These are phyloP conservation scores for Hyperoodon ampullatus DNA, from an alignment of 2,113 vertebrate genomes.

Conservation along the genomic window DNA sequence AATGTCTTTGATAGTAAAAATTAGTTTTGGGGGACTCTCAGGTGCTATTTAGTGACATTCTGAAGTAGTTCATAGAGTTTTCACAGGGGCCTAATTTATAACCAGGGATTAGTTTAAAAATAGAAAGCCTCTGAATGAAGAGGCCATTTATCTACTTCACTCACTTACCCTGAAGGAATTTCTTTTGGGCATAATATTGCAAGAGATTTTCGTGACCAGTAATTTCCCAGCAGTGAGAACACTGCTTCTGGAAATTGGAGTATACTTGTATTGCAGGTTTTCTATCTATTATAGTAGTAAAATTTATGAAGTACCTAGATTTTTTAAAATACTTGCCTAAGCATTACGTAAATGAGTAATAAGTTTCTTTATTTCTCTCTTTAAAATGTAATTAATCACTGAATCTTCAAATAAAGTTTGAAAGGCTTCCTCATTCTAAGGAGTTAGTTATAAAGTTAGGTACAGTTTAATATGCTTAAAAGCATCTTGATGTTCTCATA, in stretches of 20 bases:
- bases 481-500: not conserved
- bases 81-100: not conserved
- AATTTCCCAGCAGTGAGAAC: not conserved
- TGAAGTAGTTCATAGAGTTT: not conserved
- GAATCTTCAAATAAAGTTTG: not conserved
- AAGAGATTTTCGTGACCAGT: not conserved
- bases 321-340: not conserved
- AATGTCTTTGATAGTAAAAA: not conserved
- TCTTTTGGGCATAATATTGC: not conserved
- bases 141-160: not conserved
- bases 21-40: not conserved
- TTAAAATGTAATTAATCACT: not conserved
- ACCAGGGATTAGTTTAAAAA: not conserved
- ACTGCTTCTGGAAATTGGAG: not conserved
- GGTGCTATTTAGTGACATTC: not conserved
- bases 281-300: not conserved
- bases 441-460: not conserved
- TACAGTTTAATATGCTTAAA: not conserved
- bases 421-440: not conserved
- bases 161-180: not conserved
- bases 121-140: not conserved
- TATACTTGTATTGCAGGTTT: not conserved
- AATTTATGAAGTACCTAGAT: not conserved
- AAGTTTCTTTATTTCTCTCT: not conserved
- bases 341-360: not conserved